Conservation (phyloP, 1,140 invertebrate genomes). For the Zaprionus ornatus region DNA sequence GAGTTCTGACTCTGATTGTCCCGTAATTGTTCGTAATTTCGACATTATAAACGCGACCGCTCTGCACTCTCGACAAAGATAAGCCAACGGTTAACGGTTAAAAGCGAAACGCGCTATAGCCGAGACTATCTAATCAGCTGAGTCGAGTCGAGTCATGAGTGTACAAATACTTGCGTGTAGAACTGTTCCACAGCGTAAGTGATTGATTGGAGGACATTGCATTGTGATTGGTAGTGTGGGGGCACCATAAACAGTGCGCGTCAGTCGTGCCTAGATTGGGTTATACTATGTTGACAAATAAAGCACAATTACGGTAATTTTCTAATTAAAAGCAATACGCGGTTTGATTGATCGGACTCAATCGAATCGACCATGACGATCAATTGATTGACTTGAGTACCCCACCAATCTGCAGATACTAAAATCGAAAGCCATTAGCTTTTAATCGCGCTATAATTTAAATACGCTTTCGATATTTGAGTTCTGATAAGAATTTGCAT, state of each 20-base stretch:
- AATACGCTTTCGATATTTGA: background rate
- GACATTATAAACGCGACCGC: conserved; percentile 55
- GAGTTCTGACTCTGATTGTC: conserved; percentile 51
- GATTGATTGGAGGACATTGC: conserved; percentile 23
- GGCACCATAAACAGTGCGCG: conserved; percentile 16
- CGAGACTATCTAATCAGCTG: conserved; percentile 56
- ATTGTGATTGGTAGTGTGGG: background rate
- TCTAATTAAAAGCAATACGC: conserved; percentile 18
- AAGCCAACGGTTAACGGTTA: conserved; percentile 31
- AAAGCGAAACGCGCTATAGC: conserved; percentile 27
- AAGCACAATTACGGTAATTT: conserved; percentile 20
- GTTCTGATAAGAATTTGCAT: background rate
- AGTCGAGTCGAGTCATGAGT: background rate
- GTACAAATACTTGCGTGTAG: conserved; percentile 14
- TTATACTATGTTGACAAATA: conserved; percentile 14
- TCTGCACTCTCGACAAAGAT: conserved; percentile 33
- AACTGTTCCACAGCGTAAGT: conserved; percentile 4
- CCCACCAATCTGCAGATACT: background rate
- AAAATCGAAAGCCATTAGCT: background rate
- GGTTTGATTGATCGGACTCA: conserved; percentile 3
- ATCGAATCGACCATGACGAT: background rate
- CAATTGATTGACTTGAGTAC: background rate
- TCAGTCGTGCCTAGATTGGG: conserved; percentile 5
- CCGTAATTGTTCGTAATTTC: conserved; percentile 73
- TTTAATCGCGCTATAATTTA: background rate